Conservation (phyloP, 2,113 vertebrate species). For the Chrysemys picta region DNA sequence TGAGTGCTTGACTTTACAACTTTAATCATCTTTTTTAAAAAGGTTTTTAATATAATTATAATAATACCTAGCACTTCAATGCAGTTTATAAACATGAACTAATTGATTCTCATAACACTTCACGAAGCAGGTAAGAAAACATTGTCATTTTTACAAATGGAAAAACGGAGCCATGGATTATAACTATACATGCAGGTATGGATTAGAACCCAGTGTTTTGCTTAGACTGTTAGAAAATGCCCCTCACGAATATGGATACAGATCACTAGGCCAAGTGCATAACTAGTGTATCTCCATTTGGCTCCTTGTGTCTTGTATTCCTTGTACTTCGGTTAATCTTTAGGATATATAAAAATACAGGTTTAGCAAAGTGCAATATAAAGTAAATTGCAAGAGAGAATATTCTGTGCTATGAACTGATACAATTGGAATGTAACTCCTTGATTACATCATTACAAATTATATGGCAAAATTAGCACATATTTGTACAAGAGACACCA, state of each 20-base stretch:
- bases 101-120: not conserved
- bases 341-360: not conserved
- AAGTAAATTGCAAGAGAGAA: not conserved
- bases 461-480: not conserved
- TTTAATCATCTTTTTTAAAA: not conserved
- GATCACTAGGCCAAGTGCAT: not conserved
- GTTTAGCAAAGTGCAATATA: not conserved
- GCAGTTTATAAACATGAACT: not conserved
- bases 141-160: not conserved
- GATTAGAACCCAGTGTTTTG: not conserved
- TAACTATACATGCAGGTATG: not conserved
- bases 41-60: not conserved
- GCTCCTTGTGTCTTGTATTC: not conserved
- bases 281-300: not conserved
- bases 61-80: not conserved
- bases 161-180: not conserved
- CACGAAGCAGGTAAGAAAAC: not conserved
- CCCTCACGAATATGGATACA: not conserved
- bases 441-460: not conserved
- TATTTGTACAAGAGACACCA: not conserved
- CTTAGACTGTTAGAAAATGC: constrained; percentile 7
- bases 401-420: not conserved
- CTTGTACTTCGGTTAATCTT: not conserved
- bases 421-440: not conserved
- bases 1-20: not conserved